phyloP scores from a whole-genome alignment of 1,140 invertebrate species.

The Drosophila repleta region DNA sequence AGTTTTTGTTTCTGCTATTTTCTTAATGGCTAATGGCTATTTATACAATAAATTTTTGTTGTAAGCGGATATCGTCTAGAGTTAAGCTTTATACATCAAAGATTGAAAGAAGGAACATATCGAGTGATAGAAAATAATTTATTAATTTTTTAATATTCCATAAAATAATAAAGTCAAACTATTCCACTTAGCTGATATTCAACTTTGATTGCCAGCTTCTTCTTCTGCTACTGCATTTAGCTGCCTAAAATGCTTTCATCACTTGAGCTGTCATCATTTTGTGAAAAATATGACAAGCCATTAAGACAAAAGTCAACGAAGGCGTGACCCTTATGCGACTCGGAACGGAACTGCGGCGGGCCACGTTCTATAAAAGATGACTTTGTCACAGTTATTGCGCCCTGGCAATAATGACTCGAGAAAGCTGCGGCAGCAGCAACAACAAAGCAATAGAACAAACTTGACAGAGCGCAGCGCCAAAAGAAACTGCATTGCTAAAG shows the following conservation, averaged over 20 bases:
- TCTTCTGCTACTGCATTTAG: background rate
- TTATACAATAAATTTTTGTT: too few relatives aligned
- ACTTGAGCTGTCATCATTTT: slow-evolving; percentile 37
- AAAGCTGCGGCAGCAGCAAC: slow-evolving; percentile 42
- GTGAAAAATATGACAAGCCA: slow-evolving; percentile 55
- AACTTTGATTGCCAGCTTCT: background rate
- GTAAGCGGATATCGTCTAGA: too few relatives aligned
- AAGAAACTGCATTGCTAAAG: slow-evolving; percentile 38
- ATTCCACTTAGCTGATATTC: background rate
- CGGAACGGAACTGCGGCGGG: slow-evolving; percentile 33
- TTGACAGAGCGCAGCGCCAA: slow-evolving; percentile 20
- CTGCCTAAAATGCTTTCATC: slow-evolving; percentile 21
- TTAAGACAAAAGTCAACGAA: slow-evolving; percentile 52
- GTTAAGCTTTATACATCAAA: too few relatives aligned
- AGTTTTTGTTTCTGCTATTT: too few relatives aligned
- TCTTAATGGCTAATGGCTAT: too few relatives aligned
- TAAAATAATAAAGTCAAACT: background rate
- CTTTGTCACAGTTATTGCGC: slow-evolving; percentile 73
- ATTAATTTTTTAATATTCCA: too few relatives aligned
- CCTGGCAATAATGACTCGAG: slow-evolving; percentile 68
- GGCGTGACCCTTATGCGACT: slow-evolving; percentile 21
- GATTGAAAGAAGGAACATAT: background rate
- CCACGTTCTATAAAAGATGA: slow-evolving; percentile 57
- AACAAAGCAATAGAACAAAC: slow-evolving; percentile 14
- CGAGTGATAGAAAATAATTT: background rate